Conservation (phyloP, 1,140 invertebrate genomes). For the Calycopis cecrops region DNA sequence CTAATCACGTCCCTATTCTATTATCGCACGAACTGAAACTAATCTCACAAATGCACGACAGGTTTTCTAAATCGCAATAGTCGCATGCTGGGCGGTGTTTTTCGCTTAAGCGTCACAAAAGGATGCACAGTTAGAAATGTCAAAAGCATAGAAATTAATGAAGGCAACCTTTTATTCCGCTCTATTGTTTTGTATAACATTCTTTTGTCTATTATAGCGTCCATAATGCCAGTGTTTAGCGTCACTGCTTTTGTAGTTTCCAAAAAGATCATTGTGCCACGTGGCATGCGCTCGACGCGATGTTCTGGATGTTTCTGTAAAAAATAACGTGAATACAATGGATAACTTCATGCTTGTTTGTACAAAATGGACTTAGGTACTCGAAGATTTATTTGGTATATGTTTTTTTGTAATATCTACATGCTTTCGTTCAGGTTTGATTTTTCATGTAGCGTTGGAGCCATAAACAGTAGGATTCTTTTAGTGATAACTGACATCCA, state of each 20-base stretch:
- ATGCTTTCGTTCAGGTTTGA: too few relatives aligned
- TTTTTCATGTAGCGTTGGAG: too few relatives aligned
- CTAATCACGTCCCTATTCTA: too few relatives aligned
- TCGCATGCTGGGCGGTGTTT: constrained; percentile 53
- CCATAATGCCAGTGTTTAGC: constrained; percentile 70
- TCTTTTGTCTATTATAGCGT: constrained; percentile 63
- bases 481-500: too few relatives aligned
- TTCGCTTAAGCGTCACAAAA: constrained; percentile 40
- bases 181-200: constrained; percentile 60
- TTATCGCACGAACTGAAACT: not conserved
- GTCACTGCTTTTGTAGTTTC: constrained; percentile 62
- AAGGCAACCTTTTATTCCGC: constrained; percentile 60
- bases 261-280: constrained; percentile 51
- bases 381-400: not conserved
- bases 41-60: constrained; percentile 6
- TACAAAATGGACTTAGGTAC: constrained; percentile 5
- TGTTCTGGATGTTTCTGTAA: constrained; percentile 25
- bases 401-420: too few relatives aligned
- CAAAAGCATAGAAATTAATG: constrained; percentile 68
- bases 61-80: constrained; percentile 4
- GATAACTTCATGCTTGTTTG: constrained; percentile 4
- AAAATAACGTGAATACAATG: constrained; percentile 6
- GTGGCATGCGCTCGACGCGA: constrained; percentile 48
- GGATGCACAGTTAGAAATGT: constrained; percentile 63
- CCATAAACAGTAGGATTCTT: too few relatives aligned